A percentile compares a stretch with the other conserved stretches of the same genome.
phyloP scores from a whole-genome alignment of 2,888 invertebrate species.

The Lobophora halterata region DNA sequence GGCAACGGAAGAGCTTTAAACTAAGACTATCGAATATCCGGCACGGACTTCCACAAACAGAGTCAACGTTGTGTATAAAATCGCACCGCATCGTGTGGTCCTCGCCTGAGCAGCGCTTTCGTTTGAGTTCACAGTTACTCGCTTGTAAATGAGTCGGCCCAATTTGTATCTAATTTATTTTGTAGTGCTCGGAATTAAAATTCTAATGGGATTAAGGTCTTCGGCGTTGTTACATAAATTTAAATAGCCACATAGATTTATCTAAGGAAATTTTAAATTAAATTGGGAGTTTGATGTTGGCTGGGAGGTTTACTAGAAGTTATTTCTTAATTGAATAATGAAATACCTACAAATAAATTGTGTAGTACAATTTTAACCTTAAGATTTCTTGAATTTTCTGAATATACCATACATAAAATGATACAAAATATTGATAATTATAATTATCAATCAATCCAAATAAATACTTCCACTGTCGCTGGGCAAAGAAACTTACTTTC shows the following conservation, averaged over 20 bases:
- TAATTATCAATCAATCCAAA: too few species aligned
- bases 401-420: too few species aligned
- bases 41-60: too few species aligned
- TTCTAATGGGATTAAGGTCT: constrained; percentile 39
- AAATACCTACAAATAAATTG: constrained; percentile 8
- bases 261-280: constrained; percentile 20
- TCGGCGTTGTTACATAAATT: constrained; percentile 34
- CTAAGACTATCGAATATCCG: too few species aligned
- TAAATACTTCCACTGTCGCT: too few species aligned
- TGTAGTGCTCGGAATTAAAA: constrained; percentile 38
- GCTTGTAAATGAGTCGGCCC: constrained; percentile 35
- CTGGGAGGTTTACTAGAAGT: constrained; percentile 15
- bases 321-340: constrained; percentile 15
- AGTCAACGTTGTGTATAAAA: background rate
- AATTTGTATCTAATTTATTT: constrained; percentile 50
- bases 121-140: constrained; percentile 30
- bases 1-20: too few species aligned
- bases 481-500: too few species aligned
- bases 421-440: too few species aligned
- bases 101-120: constrained; percentile 28
- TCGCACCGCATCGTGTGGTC: constrained; percentile 3
- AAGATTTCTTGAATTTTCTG: too few species aligned
- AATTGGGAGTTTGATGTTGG: constrained; percentile 15
- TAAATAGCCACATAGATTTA: constrained; percentile 34
- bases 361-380: too few species aligned